Evolutionary conservation across 2,113 vertebrate genomes (phyloP).

Genomic region (Platysternon megacephalum): DNA sequence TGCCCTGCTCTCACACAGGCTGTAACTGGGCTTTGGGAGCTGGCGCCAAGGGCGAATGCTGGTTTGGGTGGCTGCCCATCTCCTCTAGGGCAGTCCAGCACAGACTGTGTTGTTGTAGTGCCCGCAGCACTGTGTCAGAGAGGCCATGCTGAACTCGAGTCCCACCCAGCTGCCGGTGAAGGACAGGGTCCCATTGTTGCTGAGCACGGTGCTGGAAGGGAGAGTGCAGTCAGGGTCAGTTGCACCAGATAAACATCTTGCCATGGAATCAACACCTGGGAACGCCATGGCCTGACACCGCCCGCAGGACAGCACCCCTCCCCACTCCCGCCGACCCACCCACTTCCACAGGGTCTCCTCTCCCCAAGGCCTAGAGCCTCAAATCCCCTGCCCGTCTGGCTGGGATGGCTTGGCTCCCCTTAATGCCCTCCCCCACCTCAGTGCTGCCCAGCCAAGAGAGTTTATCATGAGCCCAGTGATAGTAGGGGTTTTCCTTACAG

Average conservation of each 20-base stretch:
- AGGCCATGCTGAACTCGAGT: rapidly evolving
- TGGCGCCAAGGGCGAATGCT: too few relatives aligned
- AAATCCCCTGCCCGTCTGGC: neutral
- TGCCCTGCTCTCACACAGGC: rapidly evolving
- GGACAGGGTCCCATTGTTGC: neutral
- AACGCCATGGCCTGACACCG: neutral
- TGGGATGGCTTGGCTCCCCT: neutral
- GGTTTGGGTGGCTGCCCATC: neutral
- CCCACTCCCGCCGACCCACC: neutral
- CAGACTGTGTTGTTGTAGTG: conserved; percentile 74
- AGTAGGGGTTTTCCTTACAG: too few relatives aligned
- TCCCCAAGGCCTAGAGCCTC: neutral
- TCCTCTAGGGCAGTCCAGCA: neutral
- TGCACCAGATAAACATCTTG: neutral
- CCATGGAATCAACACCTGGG: neutral
- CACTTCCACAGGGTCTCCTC: neutral
- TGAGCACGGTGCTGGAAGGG: conserved; percentile 56
- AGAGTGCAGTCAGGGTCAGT: neutral
- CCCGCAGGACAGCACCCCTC: neutral
- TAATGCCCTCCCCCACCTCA: neutral
- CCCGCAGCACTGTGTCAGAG: conserved; percentile 62
- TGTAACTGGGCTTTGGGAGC: too few relatives aligned
- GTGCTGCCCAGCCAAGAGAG: neutral
- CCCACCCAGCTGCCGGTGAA: conserved; percentile 55
- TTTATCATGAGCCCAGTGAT: neutral